These are phyloP conservation scores for Acleris cristana DNA, from an alignment of 2,888 invertebrate genomes.

Conservation along the genomic window DNA sequence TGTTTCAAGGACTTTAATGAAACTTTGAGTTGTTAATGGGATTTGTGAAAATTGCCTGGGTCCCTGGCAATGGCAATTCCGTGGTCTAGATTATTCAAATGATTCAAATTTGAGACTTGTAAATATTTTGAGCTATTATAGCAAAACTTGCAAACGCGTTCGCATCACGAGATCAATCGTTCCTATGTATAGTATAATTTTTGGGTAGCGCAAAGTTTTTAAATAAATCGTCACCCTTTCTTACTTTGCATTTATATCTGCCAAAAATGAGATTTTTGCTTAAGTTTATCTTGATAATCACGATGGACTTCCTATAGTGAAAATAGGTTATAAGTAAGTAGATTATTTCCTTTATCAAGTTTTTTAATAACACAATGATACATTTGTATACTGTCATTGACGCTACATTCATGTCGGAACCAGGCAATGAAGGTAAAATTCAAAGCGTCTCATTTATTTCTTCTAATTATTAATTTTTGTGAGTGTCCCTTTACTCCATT, in stretches of 20 bases:
- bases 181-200: no score
- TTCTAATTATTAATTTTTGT: conserved; percentile 63
- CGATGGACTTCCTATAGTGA: not conserved
- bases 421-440: conserved; percentile 81
- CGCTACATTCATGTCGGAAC: conserved; percentile 78
- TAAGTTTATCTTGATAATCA: not conserved
- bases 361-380: conserved; percentile 3
- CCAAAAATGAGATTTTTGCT: no score
- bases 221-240: no score
- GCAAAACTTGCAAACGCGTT: no score
- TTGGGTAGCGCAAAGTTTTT: no score
- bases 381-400: conserved; percentile 58
- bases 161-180: no score
- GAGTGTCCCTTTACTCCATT: conserved; percentile 60
- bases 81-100: conserved; percentile 9
- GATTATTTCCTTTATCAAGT: not conserved
- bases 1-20: conserved; percentile 12
- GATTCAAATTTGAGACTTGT: not conserved
- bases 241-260: no score
- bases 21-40: not conserved
- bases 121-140: not conserved
- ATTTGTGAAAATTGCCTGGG: no score
- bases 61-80: no score
- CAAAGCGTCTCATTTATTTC: conserved; percentile 56
- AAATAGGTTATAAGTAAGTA: not conserved